Base-by-base conservation (phyloP, 2,888 invertebrate species). In the Holacanthella duospinosa region DNA sequence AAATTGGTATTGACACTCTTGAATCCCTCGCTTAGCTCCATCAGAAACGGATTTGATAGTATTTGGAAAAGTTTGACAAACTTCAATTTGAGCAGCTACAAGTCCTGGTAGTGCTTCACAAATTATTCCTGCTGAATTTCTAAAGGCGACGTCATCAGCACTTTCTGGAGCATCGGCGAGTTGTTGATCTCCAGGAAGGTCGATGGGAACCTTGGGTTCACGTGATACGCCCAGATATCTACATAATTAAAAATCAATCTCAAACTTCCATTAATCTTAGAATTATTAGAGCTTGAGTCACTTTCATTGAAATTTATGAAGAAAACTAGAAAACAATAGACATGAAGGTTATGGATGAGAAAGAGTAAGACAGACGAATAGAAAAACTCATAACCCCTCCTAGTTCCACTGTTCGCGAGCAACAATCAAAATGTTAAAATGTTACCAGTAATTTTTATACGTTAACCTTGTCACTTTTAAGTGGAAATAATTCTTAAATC, bases 1-100 rank as follows among this genome's bases (percentile, higher is more conserved):
- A 74, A 83, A 83, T 75, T 82, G 82, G 61, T 76, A 75, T 72
- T 82, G 81, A 69, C 83, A 83, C 72, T 83, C 82, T 36, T 76
- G 73, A 65, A 83, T 80, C 29, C 81, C 82, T 44, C 79, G 75
- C n/a, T 79, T 74, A 1, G 81, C 80, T 19, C 82, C 83, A 53
- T 79, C 77, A 19, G 79, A 79, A 58, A 83, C 80, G 66, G 80
- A 79, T 53, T 77, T 75, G 63, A 83, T 78, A 48, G 81, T 78
- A 72, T 79, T 76, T 0, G 82, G 82, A 68, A 81, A 78, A 65
- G 78, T 76, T 69, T 77, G 73, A 72, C 81, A 82, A 65, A 73
- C 73, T 48, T 73, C 71, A 56, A 73, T 65, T 61, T 73, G 73
- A 59, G 71, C 71, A 57, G 72, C 68, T 29, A 72, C 71, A 24